These are phyloP conservation scores for Spizaetus ornatus DNA, from an alignment of 2,113 vertebrate genomes.

Conservation along the genomic window DNA sequence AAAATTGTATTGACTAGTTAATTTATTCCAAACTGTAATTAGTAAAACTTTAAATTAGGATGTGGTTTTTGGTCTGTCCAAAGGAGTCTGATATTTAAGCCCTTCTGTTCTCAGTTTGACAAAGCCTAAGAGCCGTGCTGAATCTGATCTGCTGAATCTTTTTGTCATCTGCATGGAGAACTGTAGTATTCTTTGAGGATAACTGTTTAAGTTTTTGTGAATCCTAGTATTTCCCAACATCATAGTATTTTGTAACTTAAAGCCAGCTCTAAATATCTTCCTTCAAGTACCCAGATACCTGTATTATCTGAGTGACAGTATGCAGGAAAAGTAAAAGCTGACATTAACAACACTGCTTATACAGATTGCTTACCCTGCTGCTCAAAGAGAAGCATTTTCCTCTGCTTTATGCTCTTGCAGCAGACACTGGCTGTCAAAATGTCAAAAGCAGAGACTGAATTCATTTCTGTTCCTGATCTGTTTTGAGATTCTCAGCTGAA, in stretches of 20 bases:
- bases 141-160: not conserved
- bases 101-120: not conserved
- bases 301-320: not conserved
- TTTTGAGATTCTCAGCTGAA: not conserved
- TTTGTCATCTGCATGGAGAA: not conserved
- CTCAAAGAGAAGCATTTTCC: not conserved
- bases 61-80: not conserved
- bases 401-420: not conserved
- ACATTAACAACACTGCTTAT: not conserved
- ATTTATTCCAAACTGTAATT: not conserved
- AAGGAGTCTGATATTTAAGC: not conserved
- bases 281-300: not conserved
- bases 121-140: not conserved
- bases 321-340: not conserved
- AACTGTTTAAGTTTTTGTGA: not conserved
- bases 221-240: not conserved
- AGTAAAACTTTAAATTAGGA: not conserved
- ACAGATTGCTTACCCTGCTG: not conserved
- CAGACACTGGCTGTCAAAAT: not conserved
- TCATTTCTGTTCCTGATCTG: not conserved
- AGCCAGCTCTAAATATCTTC: not conserved
- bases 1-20: not conserved
- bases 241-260: not conserved
- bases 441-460: not conserved
- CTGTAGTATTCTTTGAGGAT: not conserved